Conservation (phyloP, 2,797 vertebrate genomes). For the Telmatherina bonti region DNA sequence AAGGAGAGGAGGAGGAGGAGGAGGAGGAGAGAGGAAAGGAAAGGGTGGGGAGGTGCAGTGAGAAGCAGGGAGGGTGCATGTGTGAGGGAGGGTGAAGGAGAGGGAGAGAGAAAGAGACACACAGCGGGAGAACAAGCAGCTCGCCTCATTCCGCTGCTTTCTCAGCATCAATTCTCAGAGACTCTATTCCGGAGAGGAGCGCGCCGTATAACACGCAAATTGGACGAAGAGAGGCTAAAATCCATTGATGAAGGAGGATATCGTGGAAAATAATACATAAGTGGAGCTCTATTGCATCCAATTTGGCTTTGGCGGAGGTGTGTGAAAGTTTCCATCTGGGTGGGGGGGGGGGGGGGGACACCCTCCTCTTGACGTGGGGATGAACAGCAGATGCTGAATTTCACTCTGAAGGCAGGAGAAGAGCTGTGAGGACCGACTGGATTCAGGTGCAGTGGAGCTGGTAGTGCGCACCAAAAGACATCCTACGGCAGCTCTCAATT, state of each 20-base stretch:
- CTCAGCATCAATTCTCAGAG: conserved; percentile 77
- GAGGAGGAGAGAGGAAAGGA: conserved; percentile 64
- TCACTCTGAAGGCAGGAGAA: conserved; percentile 61
- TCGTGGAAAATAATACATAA: conserved; percentile 59
- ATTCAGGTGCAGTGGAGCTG: conserved; percentile 69
- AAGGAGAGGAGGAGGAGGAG: conserved; percentile 61
- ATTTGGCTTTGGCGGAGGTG: conserved; percentile 56
- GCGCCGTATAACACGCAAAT: conserved; percentile 53
- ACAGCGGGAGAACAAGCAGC: conserved; percentile 52
- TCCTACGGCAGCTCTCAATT: conserved; percentile 43
- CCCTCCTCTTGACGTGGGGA: conserved; percentile 60
- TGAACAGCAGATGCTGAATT: conserved; percentile 69
- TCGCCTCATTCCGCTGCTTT: conserved; percentile 75
- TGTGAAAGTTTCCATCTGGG: conserved; percentile 77
- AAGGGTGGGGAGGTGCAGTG: conserved; percentile 71
- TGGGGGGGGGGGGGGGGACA: conserved; percentile 47
- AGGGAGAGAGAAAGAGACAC: conserved; percentile 50
- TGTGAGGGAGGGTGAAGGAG: conserved; percentile 51
- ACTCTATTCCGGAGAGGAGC: conserved; percentile 63
- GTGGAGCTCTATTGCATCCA: conserved; percentile 35
- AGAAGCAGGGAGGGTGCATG: conserved; percentile 62
- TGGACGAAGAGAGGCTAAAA: conserved; percentile 54
- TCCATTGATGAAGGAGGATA: conserved; percentile 58
- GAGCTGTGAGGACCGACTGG: conserved; percentile 61
- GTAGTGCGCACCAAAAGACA: conserved; percentile 55